Percentiles rank a stretch among this genome's conserved stretches.
phyloP scores from a whole-genome alignment of 2,888 invertebrate species.

The Buathra laborator region DNA sequence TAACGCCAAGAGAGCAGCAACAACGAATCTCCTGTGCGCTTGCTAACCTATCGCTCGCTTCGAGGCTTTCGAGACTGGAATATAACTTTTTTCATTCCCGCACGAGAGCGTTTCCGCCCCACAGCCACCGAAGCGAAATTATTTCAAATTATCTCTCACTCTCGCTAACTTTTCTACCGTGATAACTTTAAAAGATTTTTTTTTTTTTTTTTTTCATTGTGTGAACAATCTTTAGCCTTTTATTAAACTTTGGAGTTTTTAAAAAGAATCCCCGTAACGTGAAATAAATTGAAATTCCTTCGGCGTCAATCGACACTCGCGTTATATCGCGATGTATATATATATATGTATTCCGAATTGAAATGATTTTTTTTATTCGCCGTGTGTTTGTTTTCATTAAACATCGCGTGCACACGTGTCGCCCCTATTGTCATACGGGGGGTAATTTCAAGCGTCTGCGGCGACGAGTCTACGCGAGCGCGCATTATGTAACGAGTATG shows the following conservation, averaged over 20 bases:
- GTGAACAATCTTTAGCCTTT: background rate
- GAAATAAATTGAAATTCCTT: background rate
- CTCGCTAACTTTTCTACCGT: conserved; percentile 5
- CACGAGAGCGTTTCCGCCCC: background rate
- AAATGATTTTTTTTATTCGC: background rate
- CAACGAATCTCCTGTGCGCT: conserved; percentile 5
- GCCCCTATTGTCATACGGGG: background rate
- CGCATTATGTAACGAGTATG: conserved; percentile 22
- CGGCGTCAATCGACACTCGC: background rate
- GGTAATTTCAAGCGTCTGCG: conserved; percentile 32
- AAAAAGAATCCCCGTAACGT: background rate
- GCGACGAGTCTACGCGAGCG: conserved; percentile 6
- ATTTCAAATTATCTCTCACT: background rate
- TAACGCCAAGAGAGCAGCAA: background rate
- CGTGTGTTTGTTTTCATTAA: conserved; percentile 36
- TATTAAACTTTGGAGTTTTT: background rate
- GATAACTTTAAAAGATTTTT: background rate
- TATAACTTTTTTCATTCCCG: conserved; percentile 27
- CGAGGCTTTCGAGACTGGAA: conserved; percentile 13
- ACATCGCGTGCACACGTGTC: background rate
- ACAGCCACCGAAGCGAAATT: background rate
- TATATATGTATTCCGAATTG: background rate
- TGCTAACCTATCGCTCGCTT: background rate
- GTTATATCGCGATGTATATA: background rate
- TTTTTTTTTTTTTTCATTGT: background rate